These are phyloP conservation scores for Hydrotaea cyrtoneurina DNA, from an alignment of 2,888 invertebrate genomes.

Conservation along the genomic window DNA sequence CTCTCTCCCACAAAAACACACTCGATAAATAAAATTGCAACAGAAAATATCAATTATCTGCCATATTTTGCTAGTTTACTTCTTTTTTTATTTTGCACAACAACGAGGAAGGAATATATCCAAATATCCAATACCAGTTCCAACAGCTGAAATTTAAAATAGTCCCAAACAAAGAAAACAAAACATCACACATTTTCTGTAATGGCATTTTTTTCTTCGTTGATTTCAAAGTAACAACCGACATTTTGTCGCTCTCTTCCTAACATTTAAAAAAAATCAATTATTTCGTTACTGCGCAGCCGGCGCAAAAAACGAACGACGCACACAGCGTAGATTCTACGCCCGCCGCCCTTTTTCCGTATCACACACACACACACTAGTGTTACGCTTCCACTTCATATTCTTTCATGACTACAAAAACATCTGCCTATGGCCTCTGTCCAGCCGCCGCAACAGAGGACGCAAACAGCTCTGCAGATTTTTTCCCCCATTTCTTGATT, in stretches of 20 bases:
- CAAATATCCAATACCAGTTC: neutral
- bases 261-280: constrained; percentile 67
- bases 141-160: neutral
- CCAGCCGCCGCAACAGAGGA: constrained; percentile 67
- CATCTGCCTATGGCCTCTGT: constrained; percentile 69
- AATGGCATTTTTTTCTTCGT: neutral
- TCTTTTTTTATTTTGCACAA: constrained; percentile 2
- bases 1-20: neutral
- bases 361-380: neutral
- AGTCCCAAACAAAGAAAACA: neutral
- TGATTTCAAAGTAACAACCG: neutral
- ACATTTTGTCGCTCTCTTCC: constrained; percentile 26
- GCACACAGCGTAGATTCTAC: constrained; percentile 1
- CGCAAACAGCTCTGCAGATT: constrained; percentile 62
- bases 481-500: constrained; percentile 55
- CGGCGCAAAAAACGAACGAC: constrained; percentile 30
- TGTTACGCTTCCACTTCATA: no score
- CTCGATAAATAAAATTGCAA: neutral
- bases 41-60: neutral
- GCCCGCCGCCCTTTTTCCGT: constrained; percentile 65
- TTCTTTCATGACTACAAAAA: constrained; percentile 72
- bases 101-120: neutral
- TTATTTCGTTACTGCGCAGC: constrained; percentile 62
- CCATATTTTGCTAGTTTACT: neutral
- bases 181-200: neutral